Percentiles rank a stretch among this genome's conserved stretches.
Evolutionary conservation across 2,888 invertebrate genomes (phyloP).

Genomic region (Catotricha subobsoleta): DNA sequence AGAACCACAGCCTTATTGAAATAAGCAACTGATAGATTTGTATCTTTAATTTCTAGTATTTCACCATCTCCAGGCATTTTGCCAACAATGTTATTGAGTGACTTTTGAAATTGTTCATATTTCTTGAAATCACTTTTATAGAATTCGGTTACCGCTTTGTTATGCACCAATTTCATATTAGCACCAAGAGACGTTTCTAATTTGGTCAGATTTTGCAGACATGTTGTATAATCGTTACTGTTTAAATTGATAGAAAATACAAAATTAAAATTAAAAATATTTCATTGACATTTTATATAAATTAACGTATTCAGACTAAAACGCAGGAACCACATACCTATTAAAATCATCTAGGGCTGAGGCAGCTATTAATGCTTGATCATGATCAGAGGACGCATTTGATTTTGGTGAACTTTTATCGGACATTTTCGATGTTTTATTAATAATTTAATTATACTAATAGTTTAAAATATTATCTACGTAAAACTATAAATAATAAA

Average conservation of each 20-base stretch:
- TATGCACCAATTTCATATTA: constrained; percentile 43
- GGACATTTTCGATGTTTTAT: no score
- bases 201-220: constrained; percentile 7
- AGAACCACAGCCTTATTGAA: constrained; percentile 24
- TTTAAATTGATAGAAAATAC: not conserved
- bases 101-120: constrained; percentile 51
- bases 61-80: constrained; percentile 16
- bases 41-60: constrained; percentile 3
- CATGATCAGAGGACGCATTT: no score
- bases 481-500: no score
- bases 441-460: no score
- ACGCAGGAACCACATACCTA: not conserved
- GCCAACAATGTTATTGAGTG: constrained; percentile 32
- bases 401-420: no score
- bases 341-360: not conserved
- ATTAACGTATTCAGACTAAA: not conserved
- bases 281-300: not conserved
- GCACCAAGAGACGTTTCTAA: constrained; percentile 4
- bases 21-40: constrained; percentile 8
- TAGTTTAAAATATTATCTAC: no score
- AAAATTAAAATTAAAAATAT: not conserved
- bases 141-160: constrained; percentile 69
- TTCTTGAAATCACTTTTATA: constrained; percentile 55
- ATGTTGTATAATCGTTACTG: constrained; percentile 8
- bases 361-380: no score